Evolutionary conservation across 2,113 vertebrate genomes (phyloP), one percentile per base, ranked within the genome.

Genomic region (Cichladusa arquata): DNA sequence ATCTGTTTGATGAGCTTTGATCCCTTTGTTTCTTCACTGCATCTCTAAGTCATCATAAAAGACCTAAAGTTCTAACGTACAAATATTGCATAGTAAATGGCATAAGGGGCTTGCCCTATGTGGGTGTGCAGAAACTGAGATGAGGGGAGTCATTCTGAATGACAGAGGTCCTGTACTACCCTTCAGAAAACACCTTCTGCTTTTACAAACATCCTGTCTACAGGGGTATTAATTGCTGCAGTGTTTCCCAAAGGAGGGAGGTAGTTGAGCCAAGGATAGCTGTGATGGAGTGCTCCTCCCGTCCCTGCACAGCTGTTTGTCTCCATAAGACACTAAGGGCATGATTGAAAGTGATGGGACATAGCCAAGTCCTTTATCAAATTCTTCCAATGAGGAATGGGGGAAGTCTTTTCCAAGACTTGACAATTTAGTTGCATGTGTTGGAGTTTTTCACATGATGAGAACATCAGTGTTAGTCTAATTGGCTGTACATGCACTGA

Each of bases 291-390:
- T 3, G 1, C 13, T 65, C 15, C 47, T 48, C 18, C 40, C n/a
- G n/a, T 57, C 42, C 23, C 42, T 11, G 4, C 28, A 20, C 31
- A 70, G 67, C 31, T 56, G 0, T 42, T 5, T 5, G 8, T 58
- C 14, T 64, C 47, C 8, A 0, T 28, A 31, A 85, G 65, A 28
- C 20, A 28, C 6, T 19, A 17, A 71, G 18, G 44, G 38, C 18
- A 3, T 6, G 13, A 58, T 1, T 65, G 31, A 74, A 91, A 81
- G 40, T 0, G 0, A 24, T 16, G 25, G 33, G 33, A 78, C 14
- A 6, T 8, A 58, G 33, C 48, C 0, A 0, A 82, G 45, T 5
- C 23, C 53, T 82, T 77, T 29, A 73, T 76, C 54, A 92, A 85
- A 53, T 31, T 11, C 3, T 57, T 69, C 36, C 45, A 31, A 9